Percentiles rank a stretch among this genome's conserved stretches.
phyloP scores from a whole-genome alignment of 2,888 invertebrate genomes.

The Tenodera sinensis region DNA sequence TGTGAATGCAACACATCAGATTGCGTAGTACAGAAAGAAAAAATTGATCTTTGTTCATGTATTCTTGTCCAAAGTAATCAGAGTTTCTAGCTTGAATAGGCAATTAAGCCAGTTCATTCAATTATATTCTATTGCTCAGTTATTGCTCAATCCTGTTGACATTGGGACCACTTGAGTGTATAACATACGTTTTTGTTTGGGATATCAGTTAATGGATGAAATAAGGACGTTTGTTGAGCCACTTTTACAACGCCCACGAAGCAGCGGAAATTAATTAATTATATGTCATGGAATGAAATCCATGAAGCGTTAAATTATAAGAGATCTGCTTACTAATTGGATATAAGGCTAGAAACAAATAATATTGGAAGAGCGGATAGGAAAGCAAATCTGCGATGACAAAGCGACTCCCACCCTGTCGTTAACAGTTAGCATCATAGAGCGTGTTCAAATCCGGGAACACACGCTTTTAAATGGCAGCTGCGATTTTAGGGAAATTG shows the following conservation, averaged over 20 bases:
- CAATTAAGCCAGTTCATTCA: too few species aligned
- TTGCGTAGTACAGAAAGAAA: too few species aligned
- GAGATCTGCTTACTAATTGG: neutral
- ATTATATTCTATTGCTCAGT: too few species aligned
- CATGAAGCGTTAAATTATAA: neutral
- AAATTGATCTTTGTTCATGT: too few species aligned
- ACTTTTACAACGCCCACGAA: neutral
- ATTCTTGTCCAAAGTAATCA: too few species aligned
- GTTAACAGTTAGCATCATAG: neutral
- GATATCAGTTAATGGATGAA: neutral
- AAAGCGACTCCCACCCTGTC: neutral
- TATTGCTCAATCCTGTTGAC: too few species aligned
- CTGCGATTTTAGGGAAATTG: neutral
- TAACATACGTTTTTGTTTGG: neutral
- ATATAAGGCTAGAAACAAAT: neutral
- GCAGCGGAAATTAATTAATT: neutral
- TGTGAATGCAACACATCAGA: too few species aligned
- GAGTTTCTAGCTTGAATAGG: too few species aligned
- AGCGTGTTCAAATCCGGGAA: neutral
- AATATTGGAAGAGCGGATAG: neutral
- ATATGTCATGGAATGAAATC: neutral
- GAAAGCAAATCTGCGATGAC: neutral
- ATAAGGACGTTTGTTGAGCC: neutral
- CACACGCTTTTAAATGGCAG: neutral
- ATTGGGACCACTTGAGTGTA: too few species aligned